Base-by-base conservation (phyloP, 2,797 vertebrate species). In the Cyprinella venusta region DNA sequence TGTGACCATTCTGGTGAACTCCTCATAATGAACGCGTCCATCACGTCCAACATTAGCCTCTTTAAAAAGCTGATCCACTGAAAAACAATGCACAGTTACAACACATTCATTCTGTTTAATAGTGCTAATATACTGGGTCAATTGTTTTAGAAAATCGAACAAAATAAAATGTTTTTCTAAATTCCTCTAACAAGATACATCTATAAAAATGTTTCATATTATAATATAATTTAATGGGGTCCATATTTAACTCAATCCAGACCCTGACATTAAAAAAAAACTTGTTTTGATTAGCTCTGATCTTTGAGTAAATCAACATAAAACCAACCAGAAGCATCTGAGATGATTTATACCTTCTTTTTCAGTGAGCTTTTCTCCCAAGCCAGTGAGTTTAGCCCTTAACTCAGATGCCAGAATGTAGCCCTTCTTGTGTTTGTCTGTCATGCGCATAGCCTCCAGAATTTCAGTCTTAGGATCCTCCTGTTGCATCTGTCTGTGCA, bases 401-500 rank as follows among this genome's bases (percentile, higher is more conserved):
- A 99, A 94, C 90, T 99, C 98, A 0, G 96, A 91, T 0, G 93
- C 94, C 4, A 92, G 36, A 89, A 99, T 95, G 85, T 92, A 90
- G 0, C 98, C 98, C 61, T 90, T 96, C 91, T 95, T 97, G 90
- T 97, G 95, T 82, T 95, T 94, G 94, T 99, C 98, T 0, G 96
- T 93, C 97, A 99, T 98, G 89, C 96, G 85, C 93, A 99, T 88
- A 38, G 98, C 98, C 3, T 94, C 90, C 81, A 98, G 93, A 92
- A 99, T 99, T 89, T 99, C 98, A 2, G 85, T 84, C 90, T 95
- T 92, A 0, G 98, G 97, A 70, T 98, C 96, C 86, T 99, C 97
- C 87, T 99, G 98, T 88, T 97, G 96, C 80, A 92, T 95, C 88
- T 99, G 98, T 54, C 92, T 91, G 91, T 99, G 96, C 95, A 99